Percentiles rank a stretch among this genome's conserved stretches.
phyloP scores from a whole-genome alignment of 2,797 vertebrate genomes.

The Steatocranus sp. region DNA sequence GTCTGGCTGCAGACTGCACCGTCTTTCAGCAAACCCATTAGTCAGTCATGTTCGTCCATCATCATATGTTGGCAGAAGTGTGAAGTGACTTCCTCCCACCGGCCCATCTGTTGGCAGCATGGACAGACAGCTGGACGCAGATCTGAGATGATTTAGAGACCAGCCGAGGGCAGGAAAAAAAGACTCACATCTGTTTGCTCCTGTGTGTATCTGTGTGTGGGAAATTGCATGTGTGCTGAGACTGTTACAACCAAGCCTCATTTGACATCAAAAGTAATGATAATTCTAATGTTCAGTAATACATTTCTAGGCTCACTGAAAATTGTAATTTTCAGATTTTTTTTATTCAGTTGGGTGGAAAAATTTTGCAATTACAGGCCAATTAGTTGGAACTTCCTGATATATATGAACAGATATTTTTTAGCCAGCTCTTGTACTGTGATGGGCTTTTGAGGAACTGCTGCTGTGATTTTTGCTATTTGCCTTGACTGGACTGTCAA shows the following conservation, averaged over 20 bases:
- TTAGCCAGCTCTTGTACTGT: background rate
- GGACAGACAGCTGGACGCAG: conserved; percentile 36
- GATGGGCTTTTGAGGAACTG: background rate
- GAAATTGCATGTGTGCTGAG: background rate
- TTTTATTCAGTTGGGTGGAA: background rate
- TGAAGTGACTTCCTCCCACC: conserved; percentile 11
- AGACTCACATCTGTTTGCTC: background rate
- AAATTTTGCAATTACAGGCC: background rate
- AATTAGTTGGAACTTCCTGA: background rate
- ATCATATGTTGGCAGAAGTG: conserved; percentile 11
- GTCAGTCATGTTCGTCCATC: background rate
- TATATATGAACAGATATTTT: background rate
- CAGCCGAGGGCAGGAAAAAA: background rate
- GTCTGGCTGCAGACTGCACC: background rate
- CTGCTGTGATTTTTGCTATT: background rate
- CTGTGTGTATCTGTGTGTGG: background rate
- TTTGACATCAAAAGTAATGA: background rate
- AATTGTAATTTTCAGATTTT: background rate
- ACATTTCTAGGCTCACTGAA: background rate
- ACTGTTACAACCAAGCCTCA: background rate
- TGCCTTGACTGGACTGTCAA: background rate
- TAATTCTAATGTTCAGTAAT: background rate
- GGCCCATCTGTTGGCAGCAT: conserved; percentile 21
- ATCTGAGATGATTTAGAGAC: conserved; percentile 20
- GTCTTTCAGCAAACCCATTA: conserved; percentile 13